Evolutionary conservation across 2,113 vertebrate species (phyloP).

Genomic region (Pantherophis guttatus): DNA sequence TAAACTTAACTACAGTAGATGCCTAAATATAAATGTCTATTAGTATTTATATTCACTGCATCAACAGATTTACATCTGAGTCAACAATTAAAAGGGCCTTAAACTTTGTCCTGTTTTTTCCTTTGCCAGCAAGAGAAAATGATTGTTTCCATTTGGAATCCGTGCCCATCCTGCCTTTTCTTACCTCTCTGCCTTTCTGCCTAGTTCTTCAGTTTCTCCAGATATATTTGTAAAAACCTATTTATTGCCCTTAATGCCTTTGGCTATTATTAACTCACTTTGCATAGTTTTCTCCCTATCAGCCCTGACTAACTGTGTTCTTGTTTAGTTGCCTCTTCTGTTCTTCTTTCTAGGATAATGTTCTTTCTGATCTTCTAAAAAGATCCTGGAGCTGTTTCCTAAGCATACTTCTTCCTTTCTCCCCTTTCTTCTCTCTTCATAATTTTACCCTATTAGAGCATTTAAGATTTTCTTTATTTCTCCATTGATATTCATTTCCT

Average conservation of each 20-base stretch:
- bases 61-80: background rate
- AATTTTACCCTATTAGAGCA: background rate
- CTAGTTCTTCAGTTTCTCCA: conserved; percentile 62
- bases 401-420: conserved; percentile 31
- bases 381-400: conserved; percentile 60
- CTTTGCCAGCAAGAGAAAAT: conserved; percentile 33
- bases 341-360: conserved; percentile 63
- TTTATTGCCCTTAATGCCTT: conserved; percentile 65
- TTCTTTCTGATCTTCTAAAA: conserved; percentile 61
- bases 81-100: background rate
- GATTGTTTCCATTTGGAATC: conserved; percentile 38
- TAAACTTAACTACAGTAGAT: background rate
- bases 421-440: background rate
- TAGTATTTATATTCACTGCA: background rate
- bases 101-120: background rate
- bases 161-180: conserved; percentile 50
- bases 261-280: conserved; percentile 69
- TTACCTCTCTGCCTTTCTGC: conserved; percentile 56
- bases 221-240: conserved; percentile 65
- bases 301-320: conserved; percentile 67
- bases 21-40: background rate
- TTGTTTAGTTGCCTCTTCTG: conserved; percentile 66
- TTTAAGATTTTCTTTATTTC: conserved; percentile 21
- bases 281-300: conserved; percentile 65
- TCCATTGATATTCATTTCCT: background rate